Evolutionary conservation across 1,140 invertebrate species (phyloP), one percentile per base, ranked within the genome.

Genomic region (Augochlora pura): DNA sequence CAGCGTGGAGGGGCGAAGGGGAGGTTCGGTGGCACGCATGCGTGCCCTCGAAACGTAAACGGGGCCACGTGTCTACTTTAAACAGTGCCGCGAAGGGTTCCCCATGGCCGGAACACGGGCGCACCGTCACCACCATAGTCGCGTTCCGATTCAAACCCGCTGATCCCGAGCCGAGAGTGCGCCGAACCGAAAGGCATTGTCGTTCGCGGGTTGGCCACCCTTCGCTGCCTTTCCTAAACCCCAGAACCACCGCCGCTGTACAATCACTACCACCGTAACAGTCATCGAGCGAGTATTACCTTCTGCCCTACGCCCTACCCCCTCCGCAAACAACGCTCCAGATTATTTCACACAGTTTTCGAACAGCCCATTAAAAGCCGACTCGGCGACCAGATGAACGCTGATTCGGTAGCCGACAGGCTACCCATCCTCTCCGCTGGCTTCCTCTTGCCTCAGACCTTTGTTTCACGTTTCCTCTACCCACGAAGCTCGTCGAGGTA

Each of bases 291-390:
- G 59, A 60, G 66, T 71, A 77, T 81, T 69, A 69, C 74, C 67
- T 23, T 65, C 54, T 38, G 25, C 42, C 67, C 52, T 59, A 21
- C 75, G 21, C 23, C 49, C 54, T 46, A 49, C 54, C 32, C 46
- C 62, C 18, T 59, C 57, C 60, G 42, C 72, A 62, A 66, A 72
- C 81, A 67, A 68, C 64, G 66, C 59, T 27, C 72, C 81, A 84
- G 89, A 91, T 91, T 91, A 91, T 91, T 91, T 91, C 89, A 88
- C 91, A 84, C 88, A 88, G 90, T 91, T 91, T 91, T 91, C 90
- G 86, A 91, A 91, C 90, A 89, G 89, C 88, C 90, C 85, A 91
- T 91, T 91, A 91, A 91, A 91, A 90, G 87, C 86, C 83, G 84
- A 87, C 89, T 91, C 88, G 89, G 88, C 87, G 90, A 88, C 87